A percentile compares a stretch with the other conserved stretches of the same genome.
Evolutionary conservation across 2,113 vertebrate species (phyloP).

Genomic region (Acanthochromis polyacanthus): DNA sequence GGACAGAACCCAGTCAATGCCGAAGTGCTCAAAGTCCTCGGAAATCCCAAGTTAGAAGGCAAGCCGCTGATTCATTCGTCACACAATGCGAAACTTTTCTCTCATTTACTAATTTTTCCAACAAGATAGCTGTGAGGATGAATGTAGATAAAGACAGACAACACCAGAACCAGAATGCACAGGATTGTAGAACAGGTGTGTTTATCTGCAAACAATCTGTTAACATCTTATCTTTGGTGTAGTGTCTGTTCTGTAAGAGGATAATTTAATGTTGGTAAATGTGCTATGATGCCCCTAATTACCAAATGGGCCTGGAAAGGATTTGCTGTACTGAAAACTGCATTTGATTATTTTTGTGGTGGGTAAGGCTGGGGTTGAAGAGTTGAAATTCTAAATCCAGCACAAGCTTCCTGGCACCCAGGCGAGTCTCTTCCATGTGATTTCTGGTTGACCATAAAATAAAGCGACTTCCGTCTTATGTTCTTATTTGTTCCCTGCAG

Average conservation of each 20-base stretch:
- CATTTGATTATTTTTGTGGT: too few species aligned
- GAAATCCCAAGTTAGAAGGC: slow-evolving; percentile 93
- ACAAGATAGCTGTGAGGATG: too few species aligned
- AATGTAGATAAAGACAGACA: background rate
- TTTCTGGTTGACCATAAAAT: too few species aligned
- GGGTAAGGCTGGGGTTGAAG: too few species aligned
- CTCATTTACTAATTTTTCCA: too few species aligned
- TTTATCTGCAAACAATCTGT: background rate
- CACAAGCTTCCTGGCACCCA: too few species aligned
- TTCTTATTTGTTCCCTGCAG: slow-evolving; percentile 70
- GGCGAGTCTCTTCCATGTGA: too few species aligned
- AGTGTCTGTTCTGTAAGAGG: background rate
- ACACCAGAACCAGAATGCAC: background rate
- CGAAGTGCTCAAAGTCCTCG: slow-evolving; percentile 93
- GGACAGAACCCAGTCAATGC: slow-evolving; percentile 96
- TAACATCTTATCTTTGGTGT: background rate
- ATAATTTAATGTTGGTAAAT: background rate
- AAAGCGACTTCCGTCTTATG: too few species aligned
- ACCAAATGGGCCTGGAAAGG: too few species aligned
- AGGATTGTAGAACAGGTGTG: background rate
- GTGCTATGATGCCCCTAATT: background rate
- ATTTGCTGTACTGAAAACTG: background rate
- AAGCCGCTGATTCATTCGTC: background rate
- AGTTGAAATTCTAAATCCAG: too few species aligned
- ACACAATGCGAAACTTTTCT: too few species aligned